Evolutionary conservation across 2,797 vertebrate species (phyloP), one percentile per base, ranked within the genome.

Genomic region (Neopelma chrysocephalum): DNA sequence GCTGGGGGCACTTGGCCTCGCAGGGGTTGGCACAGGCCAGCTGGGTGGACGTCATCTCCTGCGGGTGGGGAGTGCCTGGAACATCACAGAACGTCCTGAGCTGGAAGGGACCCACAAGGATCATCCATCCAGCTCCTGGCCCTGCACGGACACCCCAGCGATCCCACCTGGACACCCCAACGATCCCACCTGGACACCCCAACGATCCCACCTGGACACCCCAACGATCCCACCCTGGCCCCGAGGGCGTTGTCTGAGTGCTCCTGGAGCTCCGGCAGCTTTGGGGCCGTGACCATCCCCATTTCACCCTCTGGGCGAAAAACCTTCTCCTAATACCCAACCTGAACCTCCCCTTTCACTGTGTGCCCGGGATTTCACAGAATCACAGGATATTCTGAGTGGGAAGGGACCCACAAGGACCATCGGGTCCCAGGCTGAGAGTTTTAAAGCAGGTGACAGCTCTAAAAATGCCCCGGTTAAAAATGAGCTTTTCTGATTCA

Each of bases 1-100:
- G 95, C 1, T 92, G 93, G 22, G 96, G 94, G 4, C 94, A 95
- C 6, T 93, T 94, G 14, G 73, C 26, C 17, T 95, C 90, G 18
- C 96, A 97, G 22, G 94, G 78, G 60, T 26, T 70, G 93, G 85
- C 25, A 19, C 94, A 93, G 5, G 78, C 50, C 66, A 96, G 83
- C 54, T 96, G 90, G 17, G 58, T 9, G 7, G 94, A 92, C 20
- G 96, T 82, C 96, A 96, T 96, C 0, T 4, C 40, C 14, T 11
- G 40, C 43, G 6, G 2, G 25, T 18, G 54, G 36, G n/a, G 21
- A 11, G 23, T 2, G 26, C 88, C 96, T 96, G 80, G 2, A 82
- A 38, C 14, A 12, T 11, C n/a, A 58, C 56, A 36, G 56, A 16
- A 11, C 18, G 7, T 18, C 10, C 10, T 18, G 54, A 56, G 32